These are phyloP conservation scores for Stigmatopora argus DNA, from an alignment of 2,113 vertebrate species.

Conservation along the genomic window DNA sequence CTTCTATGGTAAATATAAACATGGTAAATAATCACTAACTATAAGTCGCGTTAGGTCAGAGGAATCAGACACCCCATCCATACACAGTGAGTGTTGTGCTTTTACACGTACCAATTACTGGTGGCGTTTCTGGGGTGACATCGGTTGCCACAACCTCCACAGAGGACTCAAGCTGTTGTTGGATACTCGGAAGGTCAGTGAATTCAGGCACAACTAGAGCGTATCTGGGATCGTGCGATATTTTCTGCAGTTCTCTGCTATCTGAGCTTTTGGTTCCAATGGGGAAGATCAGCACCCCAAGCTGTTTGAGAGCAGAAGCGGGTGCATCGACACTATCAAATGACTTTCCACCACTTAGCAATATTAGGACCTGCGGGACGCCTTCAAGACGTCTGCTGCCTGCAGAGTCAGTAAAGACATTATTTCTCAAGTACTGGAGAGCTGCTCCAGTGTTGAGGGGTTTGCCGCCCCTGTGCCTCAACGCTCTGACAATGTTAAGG, in stretches of 20 bases:
- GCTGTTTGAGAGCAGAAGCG: conserved; percentile 32
- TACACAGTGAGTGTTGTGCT: neutral
- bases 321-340: conserved; percentile 37
- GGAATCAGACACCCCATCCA: neutral
- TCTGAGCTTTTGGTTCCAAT: conserved; percentile 52
- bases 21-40: too few relatives aligned
- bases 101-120: conserved; percentile 17
- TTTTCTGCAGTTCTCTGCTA: conserved; percentile 33
- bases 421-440: conserved; percentile 61
- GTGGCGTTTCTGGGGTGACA: conserved; percentile 4
- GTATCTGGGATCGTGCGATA: conserved; percentile 32
- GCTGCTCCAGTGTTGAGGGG: conserved; percentile 70
- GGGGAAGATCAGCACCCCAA: conserved; percentile 32
- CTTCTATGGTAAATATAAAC: neutral
- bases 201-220: conserved; percentile 42
- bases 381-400: conserved; percentile 76
- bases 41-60: too few relatives aligned
- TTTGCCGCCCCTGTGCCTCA: conserved; percentile 36
- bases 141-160: conserved; percentile 16
- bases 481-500: conserved; percentile 7
- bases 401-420: conserved; percentile 69
- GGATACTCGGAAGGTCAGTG: conserved; percentile 36
- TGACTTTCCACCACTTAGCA: conserved; percentile 40
- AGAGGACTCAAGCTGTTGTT: conserved; percentile 29
- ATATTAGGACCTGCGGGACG: conserved; percentile 69